Conservation (phyloP, 2,888 invertebrate species). For the Incurvaria masculella region DNA sequence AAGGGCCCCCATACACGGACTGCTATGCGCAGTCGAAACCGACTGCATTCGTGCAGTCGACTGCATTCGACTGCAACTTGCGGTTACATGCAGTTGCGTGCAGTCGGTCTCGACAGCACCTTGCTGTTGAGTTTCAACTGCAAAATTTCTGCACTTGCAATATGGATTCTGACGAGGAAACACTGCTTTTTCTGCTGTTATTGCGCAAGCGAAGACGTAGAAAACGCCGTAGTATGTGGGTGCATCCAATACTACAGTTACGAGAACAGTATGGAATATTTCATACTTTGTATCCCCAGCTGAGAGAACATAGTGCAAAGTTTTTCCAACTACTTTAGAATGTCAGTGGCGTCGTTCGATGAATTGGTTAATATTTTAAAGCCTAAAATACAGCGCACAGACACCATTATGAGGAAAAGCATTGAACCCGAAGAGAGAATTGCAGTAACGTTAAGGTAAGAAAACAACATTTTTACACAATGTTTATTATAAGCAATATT, state of each 20-base stretch:
- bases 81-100: neutral
- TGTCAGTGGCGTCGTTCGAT: slow-evolving; percentile 23
- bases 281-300: too few relatives aligned
- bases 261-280: too few relatives aligned
- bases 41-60: neutral
- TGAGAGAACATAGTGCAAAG: slow-evolving; percentile 7
- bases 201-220: too few relatives aligned
- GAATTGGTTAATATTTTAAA: slow-evolving; percentile 21
- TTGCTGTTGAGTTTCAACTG: too few relatives aligned
- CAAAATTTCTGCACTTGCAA: neutral
- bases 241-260: too few relatives aligned
- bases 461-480: neutral
- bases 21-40: neutral
- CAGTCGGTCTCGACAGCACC: neutral
- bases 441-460: slow-evolving; percentile 14
- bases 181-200: too few relatives aligned
- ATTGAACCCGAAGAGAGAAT: slow-evolving; percentile 21
- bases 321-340: slow-evolving; percentile 23
- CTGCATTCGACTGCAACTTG: neutral
- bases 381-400: slow-evolving; percentile 18
- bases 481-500: neutral
- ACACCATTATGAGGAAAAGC: slow-evolving; percentile 16
- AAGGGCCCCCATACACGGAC: neutral
- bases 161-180: too few relatives aligned
- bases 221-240: too few relatives aligned